These are phyloP conservation scores for Nasonia vitripennis DNA, from an alignment of 1,140 invertebrate genomes.

Conservation along the genomic window DNA sequence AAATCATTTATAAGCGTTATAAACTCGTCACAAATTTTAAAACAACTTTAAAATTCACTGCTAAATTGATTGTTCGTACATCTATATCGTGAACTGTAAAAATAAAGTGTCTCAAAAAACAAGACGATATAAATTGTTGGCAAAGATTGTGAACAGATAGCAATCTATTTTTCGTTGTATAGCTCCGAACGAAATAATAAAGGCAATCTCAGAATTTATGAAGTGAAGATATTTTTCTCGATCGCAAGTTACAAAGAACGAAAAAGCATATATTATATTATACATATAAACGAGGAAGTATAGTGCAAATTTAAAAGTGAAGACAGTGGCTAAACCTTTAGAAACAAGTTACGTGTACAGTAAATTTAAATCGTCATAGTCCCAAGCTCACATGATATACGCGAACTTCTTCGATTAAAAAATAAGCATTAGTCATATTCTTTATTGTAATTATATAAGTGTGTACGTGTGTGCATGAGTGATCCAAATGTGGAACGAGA, in stretches of 20 bases:
- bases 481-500: constrained; percentile 6
- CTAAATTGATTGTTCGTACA: neutral
- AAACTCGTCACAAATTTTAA: neutral
- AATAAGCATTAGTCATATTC: neutral
- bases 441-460: neutral
- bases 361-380: neutral
- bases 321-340: constrained; percentile 16
- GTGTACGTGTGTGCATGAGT: neutral
- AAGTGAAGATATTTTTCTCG: constrained; percentile 25
- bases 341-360: neutral
- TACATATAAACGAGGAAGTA: neutral
- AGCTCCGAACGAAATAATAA: neutral
- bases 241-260: neutral
- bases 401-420: neutral
- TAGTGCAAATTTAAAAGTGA: neutral
- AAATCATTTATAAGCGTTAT: neutral
- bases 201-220: neutral
- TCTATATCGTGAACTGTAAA: neutral
- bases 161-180: neutral
- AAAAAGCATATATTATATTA: constrained; percentile 20
- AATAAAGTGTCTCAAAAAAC: neutral
- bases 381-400: neutral
- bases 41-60: neutral
- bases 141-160: neutral
- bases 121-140: neutral